Evolutionary conservation across 2,797 vertebrate species (phyloP), one percentile per base, ranked within the genome.

Genomic region (Squalus acanthias): DNA sequence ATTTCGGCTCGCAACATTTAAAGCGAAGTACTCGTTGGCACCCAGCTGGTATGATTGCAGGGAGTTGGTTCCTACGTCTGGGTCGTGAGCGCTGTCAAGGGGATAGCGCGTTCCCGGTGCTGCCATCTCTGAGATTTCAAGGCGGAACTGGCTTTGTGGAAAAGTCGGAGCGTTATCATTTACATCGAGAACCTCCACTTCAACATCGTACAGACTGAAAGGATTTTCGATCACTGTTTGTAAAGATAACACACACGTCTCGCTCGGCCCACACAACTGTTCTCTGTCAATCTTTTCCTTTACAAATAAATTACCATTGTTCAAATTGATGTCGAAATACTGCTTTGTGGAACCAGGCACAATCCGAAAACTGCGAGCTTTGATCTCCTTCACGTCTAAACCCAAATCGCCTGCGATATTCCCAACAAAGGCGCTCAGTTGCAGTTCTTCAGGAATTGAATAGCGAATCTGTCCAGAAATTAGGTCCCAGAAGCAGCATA

Each of bases 221-320:
- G 97, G 97, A 12, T 97, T 97, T 97, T 97, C 97, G 92, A 97
- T 87, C 2, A 98, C 96, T 3, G 96, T 97, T 33, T 98, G 97
- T 69, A 98, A 96, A 69, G 76, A 96, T 79, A 98, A 96, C 46
- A 96, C 96, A 63, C 97, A 98, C 0, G 85, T 92, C 0, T 96
- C 85, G 39, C 46, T 53, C 0, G 65, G 29, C 9, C 92, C 97
- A 89, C 97, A 91, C 1, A 91, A 1, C 88, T 33, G 26, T 63
- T 91, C 88, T 15, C 88, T 91, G 88, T 91, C 88, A 15, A 91
- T 91, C 53, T 0, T 91, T 17, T 91, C 29, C 57, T 60, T 63
- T 5, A 91, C 88, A 60, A 63, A 0, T 91, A 91, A 63, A 91
- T 60, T 13, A 12, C 88, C 88, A 63, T 3, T 63, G 53, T 91